A percentile compares a stretch with the other conserved stretches of the same genome.
Conservation (phyloP, 1,140 invertebrate genomes). For the Teleopsis dalmanni region DNA sequence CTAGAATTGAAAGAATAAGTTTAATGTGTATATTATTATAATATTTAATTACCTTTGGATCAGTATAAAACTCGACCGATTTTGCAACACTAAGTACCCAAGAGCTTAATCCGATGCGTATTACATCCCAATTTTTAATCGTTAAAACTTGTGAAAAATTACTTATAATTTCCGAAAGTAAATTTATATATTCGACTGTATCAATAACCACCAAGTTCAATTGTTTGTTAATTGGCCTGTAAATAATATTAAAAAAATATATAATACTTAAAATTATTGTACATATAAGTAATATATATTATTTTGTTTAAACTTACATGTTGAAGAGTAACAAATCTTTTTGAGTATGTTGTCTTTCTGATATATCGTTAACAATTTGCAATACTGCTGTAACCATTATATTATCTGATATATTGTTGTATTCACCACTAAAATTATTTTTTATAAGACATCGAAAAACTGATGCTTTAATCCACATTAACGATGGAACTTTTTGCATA, state of each 20-base stretch:
- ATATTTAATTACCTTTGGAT: conserved; percentile 40
- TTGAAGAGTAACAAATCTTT: background rate
- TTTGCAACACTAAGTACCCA: conserved; percentile 52
- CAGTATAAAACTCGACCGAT: conserved; percentile 38
- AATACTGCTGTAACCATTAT: background rate
- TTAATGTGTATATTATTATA: too few relatives aligned
- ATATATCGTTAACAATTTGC: background rate
- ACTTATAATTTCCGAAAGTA: conserved; percentile 44
- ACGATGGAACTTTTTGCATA: background rate
- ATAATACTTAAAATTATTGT: background rate
- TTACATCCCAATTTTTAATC: conserved; percentile 56
- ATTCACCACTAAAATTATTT: background rate
- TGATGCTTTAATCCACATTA: conserved; percentile 1
- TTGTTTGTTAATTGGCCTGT: conserved; percentile 5
- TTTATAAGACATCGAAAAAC: background rate
- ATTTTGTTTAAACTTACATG: conserved; percentile 1
- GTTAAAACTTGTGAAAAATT: conserved; percentile 44
- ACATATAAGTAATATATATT: background rate
- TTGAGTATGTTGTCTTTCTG: background rate
- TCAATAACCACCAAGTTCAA: conserved; percentile 27
- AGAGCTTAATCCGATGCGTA: conserved; percentile 54
- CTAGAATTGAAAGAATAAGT: too few relatives aligned
- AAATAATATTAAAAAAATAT: background rate
- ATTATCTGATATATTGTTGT: background rate
- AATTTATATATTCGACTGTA: conserved; percentile 41